A percentile compares a stretch with the other conserved stretches of the same genome.
Evolutionary conservation across 2,888 invertebrate species (phyloP).

Genomic region (Torymus auratus): DNA sequence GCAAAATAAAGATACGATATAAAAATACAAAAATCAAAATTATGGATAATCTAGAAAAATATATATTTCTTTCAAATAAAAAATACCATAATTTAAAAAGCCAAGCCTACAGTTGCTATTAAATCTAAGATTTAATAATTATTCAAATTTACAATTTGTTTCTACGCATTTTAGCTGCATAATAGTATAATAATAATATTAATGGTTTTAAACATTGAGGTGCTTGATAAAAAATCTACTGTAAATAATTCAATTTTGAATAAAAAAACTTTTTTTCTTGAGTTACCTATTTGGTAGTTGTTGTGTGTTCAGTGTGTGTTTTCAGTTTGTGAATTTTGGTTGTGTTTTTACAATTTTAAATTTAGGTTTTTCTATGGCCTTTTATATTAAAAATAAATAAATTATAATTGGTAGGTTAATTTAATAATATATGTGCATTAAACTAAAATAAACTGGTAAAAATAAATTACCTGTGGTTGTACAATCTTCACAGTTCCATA

Average conservation of each 20-base stretch:
- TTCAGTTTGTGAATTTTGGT: constrained; percentile 53
- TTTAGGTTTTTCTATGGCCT: constrained; percentile 56
- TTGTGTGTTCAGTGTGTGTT: constrained; percentile 50
- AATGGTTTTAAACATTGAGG: too few species aligned
- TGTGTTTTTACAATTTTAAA: constrained; percentile 57
- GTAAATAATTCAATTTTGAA: constrained; percentile 25
- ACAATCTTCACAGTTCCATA: constrained; percentile 78
- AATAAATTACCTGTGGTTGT: constrained; percentile 72
- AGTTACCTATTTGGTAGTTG: constrained; percentile 54
- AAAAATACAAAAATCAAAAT: too few species aligned
- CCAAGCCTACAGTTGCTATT: constrained; percentile 13
- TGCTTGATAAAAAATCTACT: constrained; percentile 24
- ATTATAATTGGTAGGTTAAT: constrained; percentile 37
- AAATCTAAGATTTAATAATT: constrained; percentile 1
- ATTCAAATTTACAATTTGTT: not conserved
- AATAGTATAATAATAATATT: not conserved
- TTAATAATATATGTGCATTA: constrained; percentile 19
- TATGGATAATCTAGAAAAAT: too few species aligned
- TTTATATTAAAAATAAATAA: constrained; percentile 51
- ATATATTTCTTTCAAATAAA: not conserved
- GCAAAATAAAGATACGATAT: too few species aligned
- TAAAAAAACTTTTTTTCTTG: constrained; percentile 23
- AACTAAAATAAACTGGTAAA: constrained; percentile 11
- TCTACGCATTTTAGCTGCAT: not conserved
- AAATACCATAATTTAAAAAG: not conserved